phyloP scores from a whole-genome alignment of 2,113 vertebrate species.

The Mungos mungo region DNA sequence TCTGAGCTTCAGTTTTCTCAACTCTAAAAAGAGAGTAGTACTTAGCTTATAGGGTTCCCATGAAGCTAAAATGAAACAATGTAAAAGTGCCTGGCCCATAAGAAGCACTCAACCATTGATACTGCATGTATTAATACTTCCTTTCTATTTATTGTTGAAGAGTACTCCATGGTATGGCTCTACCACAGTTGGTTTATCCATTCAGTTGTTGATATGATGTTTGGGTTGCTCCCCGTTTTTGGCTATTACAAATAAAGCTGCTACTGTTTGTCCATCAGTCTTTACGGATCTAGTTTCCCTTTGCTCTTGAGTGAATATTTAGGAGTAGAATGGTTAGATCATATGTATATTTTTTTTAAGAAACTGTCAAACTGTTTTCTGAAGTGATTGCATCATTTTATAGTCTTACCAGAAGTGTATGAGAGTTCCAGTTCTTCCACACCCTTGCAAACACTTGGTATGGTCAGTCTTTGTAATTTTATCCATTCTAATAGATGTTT shows the following conservation, averaged over 20 bases:
- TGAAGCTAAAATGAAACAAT: not conserved
- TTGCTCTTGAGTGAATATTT: not conserved
- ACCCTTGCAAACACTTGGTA: not conserved
- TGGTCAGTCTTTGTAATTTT: not conserved
- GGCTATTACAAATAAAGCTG: not conserved
- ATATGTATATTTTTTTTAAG: not conserved
- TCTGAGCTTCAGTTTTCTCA: not conserved
- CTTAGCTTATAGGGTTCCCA: not conserved
- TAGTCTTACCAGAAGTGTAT: not conserved
- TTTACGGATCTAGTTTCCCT: not conserved
- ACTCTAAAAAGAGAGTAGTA: not conserved
- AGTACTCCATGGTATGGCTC: not conserved
- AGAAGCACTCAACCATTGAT: not conserved
- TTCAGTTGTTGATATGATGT: not conserved
- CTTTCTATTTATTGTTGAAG: not conserved
- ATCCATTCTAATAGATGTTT: not conserved
- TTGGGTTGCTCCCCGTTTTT: not conserved
- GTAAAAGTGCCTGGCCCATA: not conserved
- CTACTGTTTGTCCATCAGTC: not conserved
- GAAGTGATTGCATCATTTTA: not conserved
- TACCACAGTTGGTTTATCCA: not conserved
- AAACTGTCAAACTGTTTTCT: not conserved
- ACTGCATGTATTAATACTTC: not conserved
- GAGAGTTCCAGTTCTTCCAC: not conserved
- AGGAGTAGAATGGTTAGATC: not conserved